Base-by-base conservation (phyloP, 2,113 vertebrate species). In the Calyptommatus sinebrachiatus region DNA sequence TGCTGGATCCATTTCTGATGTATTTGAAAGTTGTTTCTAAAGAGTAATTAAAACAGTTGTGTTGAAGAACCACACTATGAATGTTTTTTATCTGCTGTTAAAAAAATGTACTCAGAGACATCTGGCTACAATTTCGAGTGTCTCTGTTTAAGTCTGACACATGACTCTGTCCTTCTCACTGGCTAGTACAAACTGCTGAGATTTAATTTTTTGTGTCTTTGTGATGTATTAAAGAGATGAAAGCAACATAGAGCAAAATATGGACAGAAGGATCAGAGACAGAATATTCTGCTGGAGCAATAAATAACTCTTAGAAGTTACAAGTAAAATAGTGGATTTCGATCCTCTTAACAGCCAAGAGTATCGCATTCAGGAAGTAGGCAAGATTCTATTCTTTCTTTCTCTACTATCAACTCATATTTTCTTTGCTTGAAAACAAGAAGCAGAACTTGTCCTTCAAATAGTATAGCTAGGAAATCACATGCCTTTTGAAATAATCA, bases 61-160 rank as follows among this genome's bases (percentile, higher is more conserved):
- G 73, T 86, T 89, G 69, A 83, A 45, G 87, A 87, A 78, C 74
- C 78, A 71, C 45, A 41, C 57, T 77, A 53, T 28, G 70, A 11
- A 72, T 89, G 89, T 80, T 89, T 31, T 87, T 88, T 88, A 81
- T 88, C 35, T 83, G 78, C 80, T 85, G 35, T 74, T 83, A 89
- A 87, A 68, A 91, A 88, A 83, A 31, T 85, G 86, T 73, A 77
- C 29, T 80, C 72, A 70, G 21, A 78, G 79, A 87, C 85, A 88
- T 89, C 89, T 93, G 89, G 85, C 77, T 89, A 78, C 75, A 86
- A 88, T 88, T 88, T 85, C 28, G 12, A 73, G 9, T 41, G 69
- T 67, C 65, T 86, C 85, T 93, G 28, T 88, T 87, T 83, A 86
- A 26, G 82, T 70, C 28, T 89, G 80, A 88, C 88, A 41, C 41